Percentiles rank a stretch among this genome's conserved stretches.
Conservation (phyloP, 1,140 invertebrate genomes). For the Brachionus sp. region DNA sequence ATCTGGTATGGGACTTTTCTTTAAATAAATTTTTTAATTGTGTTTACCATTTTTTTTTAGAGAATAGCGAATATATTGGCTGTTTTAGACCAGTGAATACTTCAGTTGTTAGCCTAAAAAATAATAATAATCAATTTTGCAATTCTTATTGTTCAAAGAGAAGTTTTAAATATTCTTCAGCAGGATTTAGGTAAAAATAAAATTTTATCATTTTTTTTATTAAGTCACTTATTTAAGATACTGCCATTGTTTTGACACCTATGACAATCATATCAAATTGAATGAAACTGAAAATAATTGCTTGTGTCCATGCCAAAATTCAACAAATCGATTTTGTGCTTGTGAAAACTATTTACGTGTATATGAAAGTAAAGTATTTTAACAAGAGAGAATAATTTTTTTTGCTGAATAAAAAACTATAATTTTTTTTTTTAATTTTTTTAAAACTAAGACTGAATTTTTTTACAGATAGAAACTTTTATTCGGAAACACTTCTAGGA, state of each 20-base stretch:
- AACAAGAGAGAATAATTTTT: too few relatives aligned
- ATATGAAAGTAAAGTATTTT: neutral
- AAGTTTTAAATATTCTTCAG: neutral
- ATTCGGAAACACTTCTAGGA: neutral
- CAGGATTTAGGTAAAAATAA: neutral
- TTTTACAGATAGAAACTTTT: neutral
- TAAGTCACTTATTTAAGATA: neutral
- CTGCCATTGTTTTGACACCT: neutral
- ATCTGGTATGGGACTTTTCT: too few relatives aligned
- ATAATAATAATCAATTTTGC: neutral
- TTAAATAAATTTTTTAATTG: too few relatives aligned
- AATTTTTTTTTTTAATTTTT: neutral
- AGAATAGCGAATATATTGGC: neutral
- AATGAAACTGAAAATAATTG: neutral
- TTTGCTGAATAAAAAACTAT: too few relatives aligned
- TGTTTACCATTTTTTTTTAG: neutral
- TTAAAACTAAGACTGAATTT: neutral
- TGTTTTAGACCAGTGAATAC: neutral
- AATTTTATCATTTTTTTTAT: neutral
- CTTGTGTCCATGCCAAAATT: neutral
- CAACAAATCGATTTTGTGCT: neutral
- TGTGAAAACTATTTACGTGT: neutral
- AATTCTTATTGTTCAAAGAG: neutral
- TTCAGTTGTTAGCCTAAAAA: neutral
- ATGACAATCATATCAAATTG: neutral